Conservation (phyloP, 2,888 invertebrate species). For the Phrixothrix hirtus region DNA sequence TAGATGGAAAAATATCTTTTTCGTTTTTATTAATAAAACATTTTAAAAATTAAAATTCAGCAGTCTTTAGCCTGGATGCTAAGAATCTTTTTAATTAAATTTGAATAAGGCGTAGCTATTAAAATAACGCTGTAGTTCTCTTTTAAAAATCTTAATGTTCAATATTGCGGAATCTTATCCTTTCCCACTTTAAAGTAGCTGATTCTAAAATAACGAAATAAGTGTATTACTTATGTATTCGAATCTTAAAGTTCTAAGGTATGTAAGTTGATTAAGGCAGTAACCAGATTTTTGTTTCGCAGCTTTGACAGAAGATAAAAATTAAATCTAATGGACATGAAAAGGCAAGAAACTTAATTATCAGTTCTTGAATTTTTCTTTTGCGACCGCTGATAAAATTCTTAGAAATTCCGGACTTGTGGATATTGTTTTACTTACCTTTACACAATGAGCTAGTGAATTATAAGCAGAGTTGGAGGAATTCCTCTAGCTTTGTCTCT, state of each 20-base stretch:
- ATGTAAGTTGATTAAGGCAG: slow-evolving; percentile 7
- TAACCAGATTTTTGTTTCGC: background rate
- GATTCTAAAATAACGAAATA: slow-evolving; percentile 6
- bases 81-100: background rate
- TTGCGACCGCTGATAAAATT: slow-evolving; percentile 16
- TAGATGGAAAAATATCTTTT: background rate
- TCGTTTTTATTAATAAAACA: background rate
- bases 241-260: slow-evolving; percentile 6
- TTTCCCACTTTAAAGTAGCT: slow-evolving; percentile 14
- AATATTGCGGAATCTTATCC: slow-evolving; percentile 5
- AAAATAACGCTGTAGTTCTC: slow-evolving; percentile 1
- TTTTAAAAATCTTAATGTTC: slow-evolving; percentile 5
- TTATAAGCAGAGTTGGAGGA: slow-evolving; percentile 7
- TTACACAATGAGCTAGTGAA: background rate
- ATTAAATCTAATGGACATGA: slow-evolving; percentile 18
- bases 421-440: slow-evolving; percentile 14
- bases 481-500: slow-evolving; percentile 12
- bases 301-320: slow-evolving; percentile 2
- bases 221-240: slow-evolving; percentile 12
- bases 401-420: slow-evolving; percentile 1
- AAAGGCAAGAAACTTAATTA: slow-evolving; percentile 21
- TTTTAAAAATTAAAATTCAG: no score
- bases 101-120: background rate
- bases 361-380: slow-evolving; percentile 18
- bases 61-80: no score